Evolutionary conservation across 2,888 invertebrate genomes (phyloP), one percentile per base, ranked within the genome.

Genomic region (Nowickia ferox): DNA sequence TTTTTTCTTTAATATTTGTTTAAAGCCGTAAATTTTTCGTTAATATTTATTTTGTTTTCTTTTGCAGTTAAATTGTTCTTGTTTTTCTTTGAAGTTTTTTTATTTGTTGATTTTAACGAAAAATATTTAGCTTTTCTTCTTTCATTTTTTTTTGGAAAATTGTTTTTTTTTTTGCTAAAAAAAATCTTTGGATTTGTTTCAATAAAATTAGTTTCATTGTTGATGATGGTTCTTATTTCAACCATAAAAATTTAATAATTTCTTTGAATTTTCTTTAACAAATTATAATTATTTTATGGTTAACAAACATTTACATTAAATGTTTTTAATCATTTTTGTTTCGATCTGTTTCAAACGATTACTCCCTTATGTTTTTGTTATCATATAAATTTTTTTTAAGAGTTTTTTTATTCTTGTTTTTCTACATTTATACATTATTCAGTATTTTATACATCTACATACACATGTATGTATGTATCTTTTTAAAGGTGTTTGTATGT

Each of bases 131-230:
- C 57, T 48, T 69, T 61, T 82, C 83, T 87, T 87, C 88, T 88
- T 89, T 80, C 84, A 86, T 87, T 88, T 88, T 89, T 89, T 89
- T 90, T 90, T 90, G 89, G 76, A 77, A 83, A 72, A 77, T 78
- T 79, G 61, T 15, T 76, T 86, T 75, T 66, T 71, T 65, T 22
- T 59, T 57, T 71, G n/a, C 42, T 53, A 76, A 85, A 78, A 89
- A 91, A 91, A 90, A 91, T 92, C 92, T 92, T 92, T 92, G 92
- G 92, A 91, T 91, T 91, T 91, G 91, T 91, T 92, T 91, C 91
- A 90, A 88, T 88, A 66, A 80, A 83, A 83, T 87, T 83, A 84
- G 77, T 84, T 84, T 75, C 74, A 63, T 79, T n/a, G 61, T 65
- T 72, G 65, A 68, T 75, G 80, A 53, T 80, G 71, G 79, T 86